These are phyloP conservation scores for Ceramica pisi DNA, from an alignment of 2,888 invertebrate genomes.

Conservation along the genomic window DNA sequence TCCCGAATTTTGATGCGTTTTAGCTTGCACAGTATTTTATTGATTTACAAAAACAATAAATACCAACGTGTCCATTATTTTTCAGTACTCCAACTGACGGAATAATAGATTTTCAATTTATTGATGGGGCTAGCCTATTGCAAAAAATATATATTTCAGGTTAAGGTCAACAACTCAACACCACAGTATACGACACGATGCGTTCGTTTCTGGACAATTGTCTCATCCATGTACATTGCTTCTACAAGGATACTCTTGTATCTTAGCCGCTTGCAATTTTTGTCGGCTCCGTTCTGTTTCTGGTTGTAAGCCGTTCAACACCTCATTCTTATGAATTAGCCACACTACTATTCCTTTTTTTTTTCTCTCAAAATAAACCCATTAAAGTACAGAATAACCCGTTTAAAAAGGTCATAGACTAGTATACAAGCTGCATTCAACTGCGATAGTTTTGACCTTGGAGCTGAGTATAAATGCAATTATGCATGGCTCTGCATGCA, in stretches of 20 bases:
- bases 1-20: too few relatives aligned
- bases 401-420: conserved; percentile 43
- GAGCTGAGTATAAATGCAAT: conserved; percentile 67
- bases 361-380: background rate
- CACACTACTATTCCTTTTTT: background rate
- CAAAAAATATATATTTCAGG: background rate
- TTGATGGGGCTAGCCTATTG: too few relatives aligned
- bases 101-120: too few relatives aligned
- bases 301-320: too few relatives aligned
- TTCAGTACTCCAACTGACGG: too few relatives aligned
- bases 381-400: conserved; percentile 12
- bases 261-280: background rate
- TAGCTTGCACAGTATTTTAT: too few relatives aligned
- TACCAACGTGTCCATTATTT: too few relatives aligned
- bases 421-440: conserved; percentile 51
- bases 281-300: background rate
- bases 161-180: too few relatives aligned
- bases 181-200: background rate
- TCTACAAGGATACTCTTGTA: background rate
- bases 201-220: background rate
- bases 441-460: conserved; percentile 68
- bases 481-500: conserved; percentile 66
- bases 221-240: background rate
- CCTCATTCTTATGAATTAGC: background rate
- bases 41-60: too few relatives aligned